Conservation (phyloP, 2,888 invertebrate genomes). For the Dione juno region DNA sequence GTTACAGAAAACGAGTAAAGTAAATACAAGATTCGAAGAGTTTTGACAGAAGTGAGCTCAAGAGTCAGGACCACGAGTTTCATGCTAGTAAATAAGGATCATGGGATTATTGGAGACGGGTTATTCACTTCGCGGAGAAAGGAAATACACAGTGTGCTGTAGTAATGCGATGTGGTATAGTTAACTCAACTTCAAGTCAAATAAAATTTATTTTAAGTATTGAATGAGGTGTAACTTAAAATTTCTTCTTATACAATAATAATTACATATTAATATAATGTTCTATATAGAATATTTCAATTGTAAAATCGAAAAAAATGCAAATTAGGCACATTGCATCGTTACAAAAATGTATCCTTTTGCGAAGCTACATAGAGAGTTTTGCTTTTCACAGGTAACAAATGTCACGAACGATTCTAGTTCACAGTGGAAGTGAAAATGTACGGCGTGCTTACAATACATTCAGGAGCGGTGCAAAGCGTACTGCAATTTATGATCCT, state of each 20-base stretch:
- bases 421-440: slow-evolving; percentile 31
- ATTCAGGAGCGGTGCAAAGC: slow-evolving; percentile 32
- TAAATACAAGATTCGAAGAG: slow-evolving; percentile 13
- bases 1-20: slow-evolving; percentile 7
- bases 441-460: slow-evolving; percentile 32
- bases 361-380: slow-evolving; percentile 10
- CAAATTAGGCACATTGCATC: not conserved
- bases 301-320: not conserved
- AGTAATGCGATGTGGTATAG: slow-evolving; percentile 43
- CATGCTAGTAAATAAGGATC: slow-evolving; percentile 75
- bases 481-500: slow-evolving; percentile 30
- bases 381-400: slow-evolving; percentile 28
- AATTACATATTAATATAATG: not conserved
- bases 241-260: not conserved
- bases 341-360: slow-evolving; percentile 13
- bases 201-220: not conserved
- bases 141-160: slow-evolving; percentile 55
- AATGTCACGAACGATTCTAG: slow-evolving; percentile 34
- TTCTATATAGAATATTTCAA: too few relatives aligned
- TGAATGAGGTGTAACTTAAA: not conserved
- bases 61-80: slow-evolving; percentile 54
- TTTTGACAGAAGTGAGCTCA: slow-evolving; percentile 33
- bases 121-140: slow-evolving; percentile 62
- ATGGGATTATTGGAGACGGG: slow-evolving; percentile 69
- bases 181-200: not conserved